Conservation (phyloP, 2,888 invertebrate species). For the Drosophila kambysellisi region DNA sequence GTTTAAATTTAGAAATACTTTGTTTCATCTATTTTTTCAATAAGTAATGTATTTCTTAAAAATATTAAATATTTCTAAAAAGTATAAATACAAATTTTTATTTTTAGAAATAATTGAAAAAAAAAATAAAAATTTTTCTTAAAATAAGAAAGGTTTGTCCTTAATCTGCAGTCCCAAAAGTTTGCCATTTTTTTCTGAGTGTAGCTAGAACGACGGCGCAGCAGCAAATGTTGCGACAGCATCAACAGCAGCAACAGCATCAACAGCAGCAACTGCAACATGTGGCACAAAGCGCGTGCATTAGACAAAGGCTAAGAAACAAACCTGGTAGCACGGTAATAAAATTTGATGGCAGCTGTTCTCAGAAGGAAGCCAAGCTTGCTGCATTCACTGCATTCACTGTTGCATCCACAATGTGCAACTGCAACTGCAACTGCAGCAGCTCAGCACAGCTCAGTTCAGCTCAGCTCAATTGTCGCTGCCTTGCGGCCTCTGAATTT, state of each 20-base stretch:
- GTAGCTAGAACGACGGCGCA: not conserved
- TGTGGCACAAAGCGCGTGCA: slow-evolving; percentile 38
- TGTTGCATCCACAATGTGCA: slow-evolving; percentile 25
- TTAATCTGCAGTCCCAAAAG: too few species aligned
- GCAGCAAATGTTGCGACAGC: slow-evolving; percentile 1
- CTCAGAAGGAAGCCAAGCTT: slow-evolving; percentile 42
- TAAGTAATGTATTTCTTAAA: not conserved
- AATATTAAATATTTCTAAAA: too few species aligned
- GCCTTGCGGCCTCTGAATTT: slow-evolving; percentile 40
- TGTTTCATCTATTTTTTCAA: too few species aligned
- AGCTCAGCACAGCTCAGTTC: slow-evolving; percentile 1
- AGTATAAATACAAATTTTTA: not conserved
- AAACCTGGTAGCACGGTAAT: slow-evolving; percentile 80
- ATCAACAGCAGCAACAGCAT: not conserved
- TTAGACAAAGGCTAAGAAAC: slow-evolving; percentile 63
- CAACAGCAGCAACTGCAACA: not conserved
- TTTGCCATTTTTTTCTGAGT: not conserved
- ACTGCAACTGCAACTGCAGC: slow-evolving; percentile 25
- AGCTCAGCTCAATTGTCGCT: slow-evolving; percentile 17
- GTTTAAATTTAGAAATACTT: not conserved
- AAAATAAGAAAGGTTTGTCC: too few species aligned
- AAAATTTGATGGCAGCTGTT: slow-evolving; percentile 82
- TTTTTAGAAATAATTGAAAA: not conserved
- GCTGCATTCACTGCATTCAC: slow-evolving; percentile 49
- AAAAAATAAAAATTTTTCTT: too few species aligned